Evolutionary conservation across 2,113 vertebrate genomes (phyloP).

Genomic region (Macrotus californicus): DNA sequence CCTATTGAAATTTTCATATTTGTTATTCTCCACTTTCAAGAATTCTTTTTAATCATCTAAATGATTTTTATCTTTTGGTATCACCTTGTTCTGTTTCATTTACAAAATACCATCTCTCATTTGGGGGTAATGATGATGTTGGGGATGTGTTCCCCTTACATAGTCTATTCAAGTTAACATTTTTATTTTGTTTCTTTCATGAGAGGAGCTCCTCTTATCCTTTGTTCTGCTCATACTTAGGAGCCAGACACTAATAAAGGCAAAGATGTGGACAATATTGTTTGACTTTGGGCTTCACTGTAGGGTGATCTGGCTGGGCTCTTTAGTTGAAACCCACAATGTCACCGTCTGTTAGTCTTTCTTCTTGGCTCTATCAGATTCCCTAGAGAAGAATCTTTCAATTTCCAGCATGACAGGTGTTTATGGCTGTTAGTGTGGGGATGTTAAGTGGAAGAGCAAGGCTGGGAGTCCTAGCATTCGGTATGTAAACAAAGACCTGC

Average conservation of each 20-base stretch:
- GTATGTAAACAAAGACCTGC: neutral
- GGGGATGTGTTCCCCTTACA: neutral
- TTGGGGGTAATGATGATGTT: neutral
- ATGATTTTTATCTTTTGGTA: neutral
- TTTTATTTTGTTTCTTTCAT: neutral
- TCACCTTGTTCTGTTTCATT: neutral
- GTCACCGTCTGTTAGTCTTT: neutral
- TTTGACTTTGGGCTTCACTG: neutral
- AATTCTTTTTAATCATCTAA: neutral
- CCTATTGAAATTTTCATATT: neutral
- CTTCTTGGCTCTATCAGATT: neutral
- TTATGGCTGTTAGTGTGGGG: neutral
- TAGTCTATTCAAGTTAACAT: neutral
- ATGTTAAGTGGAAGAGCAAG: neutral
- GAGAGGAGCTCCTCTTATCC: neutral
- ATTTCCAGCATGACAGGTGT: neutral
- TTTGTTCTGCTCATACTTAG: constrained; percentile 17
- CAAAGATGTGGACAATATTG: neutral
- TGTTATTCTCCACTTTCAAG: neutral
- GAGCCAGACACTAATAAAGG: neutral
- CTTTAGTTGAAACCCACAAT: neutral
- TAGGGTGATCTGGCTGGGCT: neutral
- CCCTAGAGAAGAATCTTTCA: neutral
- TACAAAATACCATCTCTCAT: neutral
- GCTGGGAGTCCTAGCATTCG: neutral